These are phyloP conservation scores for Dromaius novaehollandiae DNA, from an alignment of 2,113 vertebrate genomes.

Conservation along the genomic window DNA sequence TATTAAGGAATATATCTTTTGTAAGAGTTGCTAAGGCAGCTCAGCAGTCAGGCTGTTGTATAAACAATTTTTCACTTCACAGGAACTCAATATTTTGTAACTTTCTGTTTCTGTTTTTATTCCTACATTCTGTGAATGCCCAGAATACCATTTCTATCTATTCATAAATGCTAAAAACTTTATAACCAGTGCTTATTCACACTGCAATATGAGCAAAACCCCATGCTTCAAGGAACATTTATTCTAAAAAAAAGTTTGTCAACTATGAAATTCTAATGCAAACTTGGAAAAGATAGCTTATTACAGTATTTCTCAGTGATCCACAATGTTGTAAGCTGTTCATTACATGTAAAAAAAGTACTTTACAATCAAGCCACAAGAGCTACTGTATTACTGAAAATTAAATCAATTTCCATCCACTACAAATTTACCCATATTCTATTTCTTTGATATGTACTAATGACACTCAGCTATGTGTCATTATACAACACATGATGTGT, in stretches of 20 bases:
- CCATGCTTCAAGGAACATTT: background rate
- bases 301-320: background rate
- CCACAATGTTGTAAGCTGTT: background rate
- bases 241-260: background rate
- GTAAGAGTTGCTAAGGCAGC: slow-evolving; percentile 53
- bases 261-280: background rate
- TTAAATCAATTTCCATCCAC: background rate
- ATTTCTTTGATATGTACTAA: background rate
- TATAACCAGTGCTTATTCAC: background rate
- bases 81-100: background rate
- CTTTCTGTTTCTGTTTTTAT: slow-evolving; percentile 10
- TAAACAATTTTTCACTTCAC: background rate
- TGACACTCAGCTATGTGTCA: background rate
- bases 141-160: background rate
- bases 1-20: background rate
- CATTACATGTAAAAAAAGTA: background rate
- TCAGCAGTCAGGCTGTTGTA: background rate
- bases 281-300: background rate
- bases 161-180: background rate
- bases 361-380: background rate
- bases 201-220: background rate
- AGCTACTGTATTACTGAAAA: background rate
- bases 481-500: background rate
- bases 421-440: background rate
- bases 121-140: background rate